A percentile compares a stretch with the other conserved stretches of the same genome.
Conservation (phyloP, 2,113 vertebrate species). For the Macaca nemestrina region DNA sequence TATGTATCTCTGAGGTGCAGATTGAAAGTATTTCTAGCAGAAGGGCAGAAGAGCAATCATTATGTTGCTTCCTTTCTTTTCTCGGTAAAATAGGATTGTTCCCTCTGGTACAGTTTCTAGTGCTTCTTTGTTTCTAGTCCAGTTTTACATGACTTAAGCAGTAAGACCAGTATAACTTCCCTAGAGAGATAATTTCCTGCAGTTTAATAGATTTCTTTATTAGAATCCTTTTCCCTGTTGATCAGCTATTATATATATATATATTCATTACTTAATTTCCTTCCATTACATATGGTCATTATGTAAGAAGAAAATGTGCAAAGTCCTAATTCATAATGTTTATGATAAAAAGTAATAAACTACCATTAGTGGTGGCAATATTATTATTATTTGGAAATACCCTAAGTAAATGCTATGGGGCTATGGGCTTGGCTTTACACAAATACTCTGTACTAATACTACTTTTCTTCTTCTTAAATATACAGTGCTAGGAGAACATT, state of each 20-base stretch:
- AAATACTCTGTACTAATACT: background rate
- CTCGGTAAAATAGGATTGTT: background rate
- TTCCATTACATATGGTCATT: background rate
- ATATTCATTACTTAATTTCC: constrained; percentile 43
- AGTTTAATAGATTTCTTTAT: constrained; percentile 59
- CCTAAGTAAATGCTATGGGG: background rate
- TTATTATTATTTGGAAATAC: background rate
- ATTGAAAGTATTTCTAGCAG: background rate
- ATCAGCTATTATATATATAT: background rate
- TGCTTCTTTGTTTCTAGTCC: background rate
- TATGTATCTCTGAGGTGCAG: background rate
- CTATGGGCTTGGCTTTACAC: background rate
- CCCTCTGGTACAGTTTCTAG: background rate
- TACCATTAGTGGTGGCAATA: background rate
- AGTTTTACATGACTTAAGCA: constrained; percentile 48
- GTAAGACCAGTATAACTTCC: background rate
- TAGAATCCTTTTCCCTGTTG: constrained; percentile 13
- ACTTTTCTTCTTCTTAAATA: background rate
- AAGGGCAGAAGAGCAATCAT: background rate
- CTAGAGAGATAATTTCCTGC: constrained; percentile 29
- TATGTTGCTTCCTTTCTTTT: background rate
- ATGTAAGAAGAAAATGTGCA: constrained; percentile 20
- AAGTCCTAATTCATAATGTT: background rate
- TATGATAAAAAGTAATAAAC: constrained; percentile 5
- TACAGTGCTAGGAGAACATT: background rate